Evolutionary conservation across 1,140 invertebrate species (phyloP).

Genomic region (Saccostrea cuccullata): DNA sequence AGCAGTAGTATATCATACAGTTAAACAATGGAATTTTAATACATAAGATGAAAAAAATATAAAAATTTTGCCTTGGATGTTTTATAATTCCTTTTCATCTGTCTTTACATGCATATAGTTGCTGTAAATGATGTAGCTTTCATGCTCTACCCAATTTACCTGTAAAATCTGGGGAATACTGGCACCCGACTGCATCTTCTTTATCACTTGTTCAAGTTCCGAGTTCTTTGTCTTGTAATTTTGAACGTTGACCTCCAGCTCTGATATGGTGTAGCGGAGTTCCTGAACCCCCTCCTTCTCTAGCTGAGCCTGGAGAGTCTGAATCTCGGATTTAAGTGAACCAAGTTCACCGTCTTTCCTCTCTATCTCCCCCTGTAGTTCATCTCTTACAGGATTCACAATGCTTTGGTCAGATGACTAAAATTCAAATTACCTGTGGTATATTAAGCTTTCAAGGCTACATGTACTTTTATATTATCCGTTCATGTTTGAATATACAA

Average conservation of each 20-base stretch:
- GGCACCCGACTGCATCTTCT: neutral
- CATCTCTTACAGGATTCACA: neutral
- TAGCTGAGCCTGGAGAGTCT: neutral
- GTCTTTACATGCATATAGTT: no score
- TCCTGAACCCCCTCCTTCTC: constrained; percentile 15
- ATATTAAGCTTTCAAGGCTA: no score
- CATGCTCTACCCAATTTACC: neutral
- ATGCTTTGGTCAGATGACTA: neutral
- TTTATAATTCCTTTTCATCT: no score
- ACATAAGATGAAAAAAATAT: no score
- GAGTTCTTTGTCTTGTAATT: neutral
- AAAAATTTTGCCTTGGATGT: no score
- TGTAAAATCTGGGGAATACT: neutral
- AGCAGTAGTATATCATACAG: no score
- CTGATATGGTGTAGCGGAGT: neutral
- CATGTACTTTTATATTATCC: no score
- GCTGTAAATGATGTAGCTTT: no score
- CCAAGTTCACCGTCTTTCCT: neutral
- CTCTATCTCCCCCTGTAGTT: neutral
- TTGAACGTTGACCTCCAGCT: neutral
- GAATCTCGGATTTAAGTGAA: neutral
- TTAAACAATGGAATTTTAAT: no score
- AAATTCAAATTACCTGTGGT: neutral
- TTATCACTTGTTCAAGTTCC: neutral
- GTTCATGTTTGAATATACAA: no score